Evolutionary conservation across 2,797 vertebrate species (phyloP), one percentile per base, ranked within the genome.

Genomic region (Hipposideros larvatus): DNA sequence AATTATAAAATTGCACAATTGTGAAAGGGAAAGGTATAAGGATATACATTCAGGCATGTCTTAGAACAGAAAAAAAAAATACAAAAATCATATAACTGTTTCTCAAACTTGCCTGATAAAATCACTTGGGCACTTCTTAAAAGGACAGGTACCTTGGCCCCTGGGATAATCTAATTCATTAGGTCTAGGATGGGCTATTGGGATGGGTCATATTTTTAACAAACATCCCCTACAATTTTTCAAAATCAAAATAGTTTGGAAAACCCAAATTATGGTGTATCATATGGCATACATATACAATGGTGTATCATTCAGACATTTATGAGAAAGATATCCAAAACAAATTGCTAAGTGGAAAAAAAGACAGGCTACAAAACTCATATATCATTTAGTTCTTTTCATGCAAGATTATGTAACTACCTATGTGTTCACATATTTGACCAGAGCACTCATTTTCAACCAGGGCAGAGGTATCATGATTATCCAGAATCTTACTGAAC

Each of bases 191-290:
- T n/a, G 31, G 46, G 21, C 15, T 53, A 43, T 14, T 80, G 31
- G 24, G 18, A 88, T 46, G 22, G 43, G 16, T 84, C 66, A 57
- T 57, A 88, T 74, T 75, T 88, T 80, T 48, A 93, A 97, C 34
- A 63, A 70, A 26, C 11, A 95, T 13, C 15, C 7, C 4, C 51
- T 88, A 84, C 26, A 84, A 88, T 88, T 96, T 96, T 88, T 93
- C 46, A 88, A 26, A 87, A 75, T 63, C 31, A 57, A 79, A n/a
- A 80, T 18, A 84, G 34, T 68, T 31, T 87, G 22, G 65, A 96
- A 91, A 91, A 11, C 48, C 46, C 21, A 90, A 87, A 57, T 28
- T 82, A 82, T 11, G 65, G 19, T 63, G 28, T 10, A 1, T 43
- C n/a, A 55, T 51, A 51, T 14, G 48, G 1, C 14, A 21, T 77